Percentiles rank a stretch among this genome's conserved stretches.
Conservation (phyloP, 2,888 invertebrate species). For the Stenolophus ochropezus region DNA sequence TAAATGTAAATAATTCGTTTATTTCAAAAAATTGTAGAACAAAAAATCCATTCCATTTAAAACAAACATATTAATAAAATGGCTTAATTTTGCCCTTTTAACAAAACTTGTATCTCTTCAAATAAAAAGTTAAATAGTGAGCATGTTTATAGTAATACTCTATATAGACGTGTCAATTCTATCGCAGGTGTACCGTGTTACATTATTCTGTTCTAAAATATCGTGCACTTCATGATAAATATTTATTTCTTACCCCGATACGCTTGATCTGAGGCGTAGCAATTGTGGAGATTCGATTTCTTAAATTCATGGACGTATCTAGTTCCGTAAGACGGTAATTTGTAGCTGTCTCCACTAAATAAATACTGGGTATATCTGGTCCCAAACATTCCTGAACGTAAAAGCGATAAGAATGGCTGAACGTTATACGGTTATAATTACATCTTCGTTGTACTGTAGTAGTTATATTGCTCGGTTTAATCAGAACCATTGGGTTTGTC, state of each 20-base stretch:
- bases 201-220: too few relatives aligned
- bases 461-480: constrained; percentile 71
- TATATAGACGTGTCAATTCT: too few relatives aligned
- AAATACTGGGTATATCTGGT: constrained; percentile 81
- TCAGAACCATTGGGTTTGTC: constrained; percentile 71
- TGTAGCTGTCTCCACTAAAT: constrained; percentile 78
- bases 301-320: constrained; percentile 81
- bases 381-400: constrained; percentile 88
- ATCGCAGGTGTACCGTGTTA: too few relatives aligned
- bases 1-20: too few relatives aligned
- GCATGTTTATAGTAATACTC: too few relatives aligned
- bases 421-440: constrained; percentile 80
- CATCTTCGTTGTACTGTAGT: constrained; percentile 63
- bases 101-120: too few relatives aligned
- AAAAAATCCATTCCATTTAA: too few relatives aligned
- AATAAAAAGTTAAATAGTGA: too few relatives aligned
- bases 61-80: too few relatives aligned
- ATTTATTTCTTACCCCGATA: constrained; percentile 74
- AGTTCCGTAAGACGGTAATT: constrained; percentile 79
- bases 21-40: too few relatives aligned
- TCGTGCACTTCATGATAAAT: too few relatives aligned
- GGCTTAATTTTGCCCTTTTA: too few relatives aligned
- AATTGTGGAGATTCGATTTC: constrained; percentile 78
- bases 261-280: constrained; percentile 86
- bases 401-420: constrained; percentile 76